phyloP scores from a whole-genome alignment of 2,113 vertebrate genomes.

The human (Homo sapiens) region GRCh38 chr9:108178501-108179000 shows the following conservation, averaged over 20 bases:
- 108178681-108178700: slow-evolving; percentile 31
- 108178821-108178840: slow-evolving; percentile 49
- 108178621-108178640: slow-evolving; percentile 5
- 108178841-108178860: slow-evolving; percentile 42
- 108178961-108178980: slow-evolving; percentile 5
- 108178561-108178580: not conserved
- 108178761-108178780: not conserved
- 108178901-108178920: slow-evolving; percentile 49
- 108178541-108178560: slow-evolving; percentile 2
- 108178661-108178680: slow-evolving; percentile 31
- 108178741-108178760: slow-evolving; percentile 6
- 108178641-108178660: not conserved
- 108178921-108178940: slow-evolving; percentile 53
- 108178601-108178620: not conserved
- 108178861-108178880: slow-evolving; percentile 68
- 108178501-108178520: not conserved
- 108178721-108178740: slow-evolving; percentile 46
- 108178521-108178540: not conserved
- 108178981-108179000: slow-evolving; percentile 21
- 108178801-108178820: not conserved
- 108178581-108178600: slow-evolving; percentile 13
- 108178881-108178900: slow-evolving; percentile 44
- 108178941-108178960: slow-evolving; percentile 15
- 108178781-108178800: slow-evolving; percentile 17
- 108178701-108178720: not conserved